phyloP scores from a whole-genome alignment of 2,113 vertebrate species.

The Plectropomus leopardus region DNA sequence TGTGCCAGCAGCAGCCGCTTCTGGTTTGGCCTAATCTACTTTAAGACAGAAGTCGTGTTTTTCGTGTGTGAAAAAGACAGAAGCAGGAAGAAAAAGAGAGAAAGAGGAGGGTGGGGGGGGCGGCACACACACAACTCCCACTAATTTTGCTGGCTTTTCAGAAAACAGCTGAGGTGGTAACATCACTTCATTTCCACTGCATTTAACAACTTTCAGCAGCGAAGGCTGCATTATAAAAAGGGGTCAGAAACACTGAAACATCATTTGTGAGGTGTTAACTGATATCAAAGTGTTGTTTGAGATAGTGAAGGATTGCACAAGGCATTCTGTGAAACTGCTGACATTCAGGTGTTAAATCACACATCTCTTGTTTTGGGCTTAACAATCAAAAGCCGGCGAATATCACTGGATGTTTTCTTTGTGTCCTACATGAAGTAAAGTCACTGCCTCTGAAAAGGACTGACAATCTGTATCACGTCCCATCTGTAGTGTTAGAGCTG shows the following conservation, averaged over 20 bases:
- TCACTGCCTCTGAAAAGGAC: neutral
- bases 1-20: constrained; percentile 49
- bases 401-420: constrained; percentile 2
- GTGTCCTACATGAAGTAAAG: neutral
- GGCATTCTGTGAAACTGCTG: constrained; percentile 24
- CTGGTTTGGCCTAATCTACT: constrained; percentile 40
- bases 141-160: constrained; percentile 17
- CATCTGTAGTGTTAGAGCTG: neutral
- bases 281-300: constrained; percentile 39
- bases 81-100: neutral
- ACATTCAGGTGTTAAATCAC: constrained; percentile 28
- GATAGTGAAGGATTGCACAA: constrained; percentile 8
- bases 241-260: constrained; percentile 3
- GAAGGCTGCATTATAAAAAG: constrained; percentile 22
- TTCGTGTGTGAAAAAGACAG: constrained; percentile 29
- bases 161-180: constrained; percentile 36
- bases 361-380: constrained; percentile 17
- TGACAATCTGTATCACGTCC: neutral
- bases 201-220: constrained; percentile 41
- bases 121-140: neutral
- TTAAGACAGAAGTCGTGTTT: constrained; percentile 29
- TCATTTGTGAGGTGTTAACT: constrained; percentile 22
- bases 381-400: constrained; percentile 27
- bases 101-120: neutral
- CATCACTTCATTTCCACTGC: constrained; percentile 37